Conservation (phyloP, 1,140 invertebrate genomes). For the Nephotettix cincticeps region DNA sequence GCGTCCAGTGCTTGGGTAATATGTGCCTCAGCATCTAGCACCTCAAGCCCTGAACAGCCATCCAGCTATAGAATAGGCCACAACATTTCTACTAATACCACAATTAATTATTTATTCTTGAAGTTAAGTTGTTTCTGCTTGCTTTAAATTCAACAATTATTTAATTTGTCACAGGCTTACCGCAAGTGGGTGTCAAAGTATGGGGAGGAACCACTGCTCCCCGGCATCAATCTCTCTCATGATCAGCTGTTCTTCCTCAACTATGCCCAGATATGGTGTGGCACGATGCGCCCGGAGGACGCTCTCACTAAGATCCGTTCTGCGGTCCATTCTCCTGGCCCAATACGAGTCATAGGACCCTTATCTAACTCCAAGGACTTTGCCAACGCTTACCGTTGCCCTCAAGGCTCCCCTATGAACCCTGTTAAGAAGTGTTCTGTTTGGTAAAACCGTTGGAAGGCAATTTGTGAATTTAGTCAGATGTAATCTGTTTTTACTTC, state of each 20-base stretch:
- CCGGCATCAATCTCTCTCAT: constrained; percentile 79
- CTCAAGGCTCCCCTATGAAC: constrained; percentile 78
- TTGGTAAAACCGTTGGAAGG: too few species aligned
- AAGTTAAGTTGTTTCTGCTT: too few species aligned
- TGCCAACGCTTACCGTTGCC: constrained; percentile 77
- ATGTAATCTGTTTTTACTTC: too few species aligned
- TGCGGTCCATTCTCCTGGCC: constrained; percentile 92
- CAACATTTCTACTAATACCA: too few species aligned
- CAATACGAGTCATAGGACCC: constrained; percentile 87
- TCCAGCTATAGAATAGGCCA: too few species aligned
- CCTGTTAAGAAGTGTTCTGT: constrained; percentile 88
- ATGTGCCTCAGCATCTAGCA: too few species aligned
- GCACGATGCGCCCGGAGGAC: constrained; percentile 94
- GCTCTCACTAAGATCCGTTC: constrained; percentile 91
- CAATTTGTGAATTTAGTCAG: too few species aligned
- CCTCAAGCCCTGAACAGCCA: too few species aligned
- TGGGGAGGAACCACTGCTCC: constrained; percentile 69
- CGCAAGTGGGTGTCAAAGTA: constrained; percentile 72
- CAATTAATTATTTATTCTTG: too few species aligned
- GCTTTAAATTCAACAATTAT: too few species aligned
- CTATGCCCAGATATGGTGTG: constrained; percentile 96
- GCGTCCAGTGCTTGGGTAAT: too few species aligned
- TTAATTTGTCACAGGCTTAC: constrained; percentile 72
- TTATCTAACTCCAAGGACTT: constrained; percentile 92
- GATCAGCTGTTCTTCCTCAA: constrained; percentile 89